Conservation (phyloP, 2,888 invertebrate species). For the Ceraclea dissimilis region DNA sequence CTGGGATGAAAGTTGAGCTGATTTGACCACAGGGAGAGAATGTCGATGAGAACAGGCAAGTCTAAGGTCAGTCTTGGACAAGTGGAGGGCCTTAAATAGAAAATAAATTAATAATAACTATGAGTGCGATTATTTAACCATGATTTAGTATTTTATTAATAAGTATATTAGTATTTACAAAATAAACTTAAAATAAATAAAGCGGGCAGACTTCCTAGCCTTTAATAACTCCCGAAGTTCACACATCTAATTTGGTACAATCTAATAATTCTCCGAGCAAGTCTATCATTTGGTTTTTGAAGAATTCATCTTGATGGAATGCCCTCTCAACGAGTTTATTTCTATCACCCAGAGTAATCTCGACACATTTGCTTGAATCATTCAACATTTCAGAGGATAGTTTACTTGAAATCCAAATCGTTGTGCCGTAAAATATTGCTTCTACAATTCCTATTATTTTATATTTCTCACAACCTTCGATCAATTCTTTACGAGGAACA, state of each 20-base stretch:
- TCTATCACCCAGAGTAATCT: slow-evolving; percentile 48
- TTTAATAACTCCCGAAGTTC: too few relatives aligned
- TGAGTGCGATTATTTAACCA: too few relatives aligned
- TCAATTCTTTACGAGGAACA: slow-evolving; percentile 39
- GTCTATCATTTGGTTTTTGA: slow-evolving; percentile 44
- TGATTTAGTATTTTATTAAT: too few relatives aligned
- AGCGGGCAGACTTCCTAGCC: too few relatives aligned
- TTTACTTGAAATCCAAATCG: slow-evolving; percentile 48
- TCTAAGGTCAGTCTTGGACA: too few relatives aligned
- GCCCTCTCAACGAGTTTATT: slow-evolving; percentile 48
- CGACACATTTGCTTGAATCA: slow-evolving; percentile 45
- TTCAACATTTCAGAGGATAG: slow-evolving; percentile 40
- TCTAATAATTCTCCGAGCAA: slow-evolving; percentile 48
- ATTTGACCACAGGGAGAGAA: too few relatives aligned
- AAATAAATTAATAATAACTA: slow-evolving; percentile 40
- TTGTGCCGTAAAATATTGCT: slow-evolving; percentile 45
- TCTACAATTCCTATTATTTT: slow-evolving; percentile 49
- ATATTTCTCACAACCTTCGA: slow-evolving; percentile 41
- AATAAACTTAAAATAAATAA: too few relatives aligned
- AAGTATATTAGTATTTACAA: too few relatives aligned
- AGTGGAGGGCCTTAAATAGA: too few relatives aligned
- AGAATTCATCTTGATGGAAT: slow-evolving; percentile 43
- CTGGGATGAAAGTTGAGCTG: too few relatives aligned
- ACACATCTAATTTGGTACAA: too few relatives aligned
- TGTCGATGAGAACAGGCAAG: too few relatives aligned